phyloP scores from a whole-genome alignment of 2,113 vertebrate genomes.

The Merops nubicus region DNA sequence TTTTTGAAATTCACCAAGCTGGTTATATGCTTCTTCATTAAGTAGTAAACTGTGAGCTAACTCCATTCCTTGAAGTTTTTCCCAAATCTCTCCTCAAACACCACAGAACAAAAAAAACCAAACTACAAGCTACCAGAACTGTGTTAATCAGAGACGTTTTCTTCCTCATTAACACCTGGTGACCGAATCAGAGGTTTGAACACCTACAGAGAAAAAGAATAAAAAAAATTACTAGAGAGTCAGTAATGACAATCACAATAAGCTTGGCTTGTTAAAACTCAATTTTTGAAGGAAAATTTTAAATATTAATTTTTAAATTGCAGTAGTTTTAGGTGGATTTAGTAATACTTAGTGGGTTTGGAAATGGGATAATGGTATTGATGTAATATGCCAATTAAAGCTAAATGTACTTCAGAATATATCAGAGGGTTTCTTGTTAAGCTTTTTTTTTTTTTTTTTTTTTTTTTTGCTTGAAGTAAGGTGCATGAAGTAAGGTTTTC shows the following conservation, averaged over 20 bases:
- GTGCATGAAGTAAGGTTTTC: not conserved
- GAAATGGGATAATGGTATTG: not conserved
- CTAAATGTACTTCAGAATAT: not conserved
- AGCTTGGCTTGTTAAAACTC: not conserved
- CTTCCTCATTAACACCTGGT: not conserved
- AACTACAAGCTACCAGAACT: not conserved
- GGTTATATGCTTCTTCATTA: slow-evolving; percentile 81
- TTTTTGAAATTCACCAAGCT: slow-evolving; percentile 83
- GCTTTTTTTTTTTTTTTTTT: not conserved
- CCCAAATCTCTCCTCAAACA: not conserved
- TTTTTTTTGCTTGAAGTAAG: not conserved
- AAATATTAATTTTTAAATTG: not conserved
- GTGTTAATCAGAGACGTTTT: not conserved
- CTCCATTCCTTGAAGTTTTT: slow-evolving; percentile 81
- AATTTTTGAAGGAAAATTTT: not conserved
- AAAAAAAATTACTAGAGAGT: not conserved
- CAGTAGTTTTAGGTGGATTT: not conserved
- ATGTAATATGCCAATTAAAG: not conserved
- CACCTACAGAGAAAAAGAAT: slow-evolving; percentile 13
- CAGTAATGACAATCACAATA: not conserved
- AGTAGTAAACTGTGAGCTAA: slow-evolving; percentile 85
- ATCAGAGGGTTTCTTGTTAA: not conserved
- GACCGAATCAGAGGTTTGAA: not conserved
- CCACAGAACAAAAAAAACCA: not conserved
- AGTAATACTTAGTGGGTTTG: not conserved